These are phyloP conservation scores for Sanderia malayensis DNA, from an alignment of 30 jellyfish, hydroid and myxozoan species.

Conservation along the genomic window DNA sequence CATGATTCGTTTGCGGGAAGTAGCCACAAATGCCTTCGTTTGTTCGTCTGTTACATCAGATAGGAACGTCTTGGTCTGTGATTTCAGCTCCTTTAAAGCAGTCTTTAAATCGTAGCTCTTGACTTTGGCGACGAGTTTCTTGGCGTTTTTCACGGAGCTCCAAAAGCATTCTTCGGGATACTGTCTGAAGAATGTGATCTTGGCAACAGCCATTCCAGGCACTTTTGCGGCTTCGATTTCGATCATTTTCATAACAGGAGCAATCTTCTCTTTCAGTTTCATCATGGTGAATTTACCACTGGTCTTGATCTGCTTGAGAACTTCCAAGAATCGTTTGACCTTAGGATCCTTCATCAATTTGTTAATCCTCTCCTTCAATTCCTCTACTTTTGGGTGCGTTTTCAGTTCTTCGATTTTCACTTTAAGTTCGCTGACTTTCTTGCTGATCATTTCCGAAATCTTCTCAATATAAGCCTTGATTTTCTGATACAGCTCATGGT, in stretches of 20 bases:
- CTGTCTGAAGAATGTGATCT: conserved; percentile 39
- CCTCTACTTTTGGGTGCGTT: conserved; percentile 63
- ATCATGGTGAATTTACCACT: conserved; percentile 55
- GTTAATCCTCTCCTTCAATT: conserved; percentile 25
- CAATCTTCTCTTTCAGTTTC: conserved; percentile 42
- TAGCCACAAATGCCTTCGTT: conserved; percentile 32
- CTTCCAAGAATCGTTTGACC: conserved; percentile 19
- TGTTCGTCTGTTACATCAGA: conserved; percentile 57
- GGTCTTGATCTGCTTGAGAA: conserved; percentile 21
- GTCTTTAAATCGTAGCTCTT: conserved; percentile 1
- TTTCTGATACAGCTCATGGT: conserved; percentile 35
- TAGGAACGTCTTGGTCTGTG: conserved; percentile 11
- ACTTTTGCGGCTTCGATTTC: not conserved
- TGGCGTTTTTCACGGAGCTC: conserved; percentile 28
- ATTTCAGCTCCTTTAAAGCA: conserved; percentile 5
- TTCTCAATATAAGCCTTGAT: conserved; percentile 27
- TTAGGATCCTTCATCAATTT: conserved; percentile 51
- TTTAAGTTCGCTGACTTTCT: conserved; percentile 32
- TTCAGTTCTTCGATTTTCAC: conserved; percentile 61
- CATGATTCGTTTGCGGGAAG: conserved; percentile 10
- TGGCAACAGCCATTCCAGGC: conserved; percentile 17
- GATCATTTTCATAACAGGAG: conserved; percentile 9
- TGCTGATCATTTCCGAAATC: conserved; percentile 16
- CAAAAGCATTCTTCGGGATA: conserved; percentile 94
- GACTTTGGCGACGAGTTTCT: conserved; percentile 6